A percentile compares a stretch with the other conserved stretches of the same genome.
Conservation (phyloP, 2,888 invertebrate species). For the Caenorhabditis uteleia region DNA sequence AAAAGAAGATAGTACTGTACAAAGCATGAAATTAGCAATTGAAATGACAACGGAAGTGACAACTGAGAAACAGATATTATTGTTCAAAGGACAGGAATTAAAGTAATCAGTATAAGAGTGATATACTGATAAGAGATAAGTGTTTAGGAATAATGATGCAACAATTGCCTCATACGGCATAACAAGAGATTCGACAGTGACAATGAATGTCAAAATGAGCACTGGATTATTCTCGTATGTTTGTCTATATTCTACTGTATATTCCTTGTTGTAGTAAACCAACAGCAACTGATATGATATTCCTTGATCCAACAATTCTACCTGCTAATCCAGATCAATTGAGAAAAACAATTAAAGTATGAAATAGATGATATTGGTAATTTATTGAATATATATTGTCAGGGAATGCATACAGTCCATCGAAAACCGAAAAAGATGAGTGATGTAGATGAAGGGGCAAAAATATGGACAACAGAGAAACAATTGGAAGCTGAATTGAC, state of each 20-base stretch:
- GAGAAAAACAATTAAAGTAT: constrained; percentile 29
- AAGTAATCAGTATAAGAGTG: constrained; percentile 15
- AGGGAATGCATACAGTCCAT: constrained; percentile 27
- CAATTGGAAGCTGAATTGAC: constrained; percentile 56
- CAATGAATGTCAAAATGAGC: constrained; percentile 44
- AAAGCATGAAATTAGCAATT: constrained; percentile 23
- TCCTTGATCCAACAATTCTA: constrained; percentile 30
- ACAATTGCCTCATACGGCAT: constrained; percentile 34
- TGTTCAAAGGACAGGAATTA: constrained; percentile 51
- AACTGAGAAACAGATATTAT: constrained; percentile 34
- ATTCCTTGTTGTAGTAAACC: constrained; percentile 11
- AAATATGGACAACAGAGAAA: constrained; percentile 49
- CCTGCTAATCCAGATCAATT: constrained; percentile 22
- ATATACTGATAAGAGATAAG: not conserved
- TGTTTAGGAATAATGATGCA: constrained; percentile 13
- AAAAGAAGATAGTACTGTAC: constrained; percentile 13
- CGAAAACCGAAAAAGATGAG: constrained; percentile 30
- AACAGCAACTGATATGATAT: constrained; percentile 28
- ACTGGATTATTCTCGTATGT: constrained; percentile 23
- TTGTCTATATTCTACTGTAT: too few species aligned
- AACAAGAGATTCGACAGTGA: constrained; percentile 11
- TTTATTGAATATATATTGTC: too few species aligned
- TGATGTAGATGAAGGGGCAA: constrained; percentile 16
- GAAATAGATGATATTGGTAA: not conserved
- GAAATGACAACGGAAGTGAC: constrained; percentile 26